Evolutionary conservation across 2,888 invertebrate species (phyloP).

Genomic region (Netelia inedita): DNA sequence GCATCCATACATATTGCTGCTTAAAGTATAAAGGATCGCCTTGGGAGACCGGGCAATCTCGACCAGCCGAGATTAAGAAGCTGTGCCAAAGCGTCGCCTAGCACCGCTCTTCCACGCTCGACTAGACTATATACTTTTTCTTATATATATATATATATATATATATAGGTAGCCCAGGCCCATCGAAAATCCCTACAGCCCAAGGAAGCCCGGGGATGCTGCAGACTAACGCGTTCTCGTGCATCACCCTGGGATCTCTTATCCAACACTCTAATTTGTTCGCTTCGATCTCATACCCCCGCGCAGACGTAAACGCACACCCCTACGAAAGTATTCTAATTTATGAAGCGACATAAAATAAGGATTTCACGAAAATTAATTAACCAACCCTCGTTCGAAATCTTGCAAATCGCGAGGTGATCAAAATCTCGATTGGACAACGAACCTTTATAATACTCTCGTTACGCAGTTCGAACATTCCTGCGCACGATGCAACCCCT

Average conservation of each 20-base stretch:
- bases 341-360: neutral
- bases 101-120: conserved; percentile 59
- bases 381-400: neutral
- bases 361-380: neutral
- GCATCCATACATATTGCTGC: conserved; percentile 83
- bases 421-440: conserved; percentile 42
- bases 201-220: conserved; percentile 23
- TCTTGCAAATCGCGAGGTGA: conserved; percentile 11
- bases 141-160: conserved; percentile 21
- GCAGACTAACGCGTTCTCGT: conserved; percentile 21
- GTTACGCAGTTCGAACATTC: neutral
- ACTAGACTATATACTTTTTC: conserved; percentile 51
- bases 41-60: conserved; percentile 66
- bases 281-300: neutral
- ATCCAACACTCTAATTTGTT: conserved; percentile 18
- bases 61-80: conserved; percentile 68
- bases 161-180: conserved; percentile 9
- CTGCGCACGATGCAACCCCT: no score
- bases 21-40: conserved; percentile 77
- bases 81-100: conserved; percentile 51
- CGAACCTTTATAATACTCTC: neutral
- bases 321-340: neutral
- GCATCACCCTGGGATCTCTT: conserved; percentile 9
- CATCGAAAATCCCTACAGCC: conserved; percentile 52
- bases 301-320: neutral